Evolutionary conservation across 2,888 invertebrate genomes (phyloP), one percentile per base, ranked within the genome.

Genomic region (Catocala fraxini): DNA sequence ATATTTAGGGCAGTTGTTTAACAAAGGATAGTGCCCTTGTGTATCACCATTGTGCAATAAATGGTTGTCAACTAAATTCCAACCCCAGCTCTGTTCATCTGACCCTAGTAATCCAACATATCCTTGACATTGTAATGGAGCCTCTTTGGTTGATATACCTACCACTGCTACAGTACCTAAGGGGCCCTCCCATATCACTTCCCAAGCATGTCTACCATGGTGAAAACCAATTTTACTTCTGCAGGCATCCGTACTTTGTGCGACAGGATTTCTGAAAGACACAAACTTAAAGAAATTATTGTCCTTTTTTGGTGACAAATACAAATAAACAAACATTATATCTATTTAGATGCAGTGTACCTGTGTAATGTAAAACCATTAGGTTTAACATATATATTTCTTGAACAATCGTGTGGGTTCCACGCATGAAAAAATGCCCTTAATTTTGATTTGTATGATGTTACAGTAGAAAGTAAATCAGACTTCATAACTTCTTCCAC

Each of bases 31-130:
- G 87, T 97, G 98, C 71, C 98, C 99, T 92, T 98, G 98, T 71
- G 97, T 97, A 91, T 98, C 98, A 58, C 99, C 99, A 95, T 99
- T 99, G 89, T 99, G 99, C 79, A 99, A 94, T 76, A 99, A 96
- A 93, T 98, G 97, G 95, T 99, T 99, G 93, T 99, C 99, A 55
- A 99, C 99, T 79, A 99, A 95, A 95, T 99, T 99, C 99, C 99
- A 99, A 11, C 99, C 99, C 99, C 99, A 99, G 83, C 99, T 99
- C 89, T 99, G 97, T 87, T 98, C 98, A 93, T 99, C 99, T 5
- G 98, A 97, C 39, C 99, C 99, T 69, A 99, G 93, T 63, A 99
- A 94, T 7, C 99, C 98, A 55, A 99, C 97, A 94, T 99, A 99
- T 59, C 99, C 99, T 82, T 97, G 98, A 89, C 98, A 98, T 88